Base-by-base conservation (phyloP, 2,888 invertebrate species). In the Catonia carolina region DNA sequence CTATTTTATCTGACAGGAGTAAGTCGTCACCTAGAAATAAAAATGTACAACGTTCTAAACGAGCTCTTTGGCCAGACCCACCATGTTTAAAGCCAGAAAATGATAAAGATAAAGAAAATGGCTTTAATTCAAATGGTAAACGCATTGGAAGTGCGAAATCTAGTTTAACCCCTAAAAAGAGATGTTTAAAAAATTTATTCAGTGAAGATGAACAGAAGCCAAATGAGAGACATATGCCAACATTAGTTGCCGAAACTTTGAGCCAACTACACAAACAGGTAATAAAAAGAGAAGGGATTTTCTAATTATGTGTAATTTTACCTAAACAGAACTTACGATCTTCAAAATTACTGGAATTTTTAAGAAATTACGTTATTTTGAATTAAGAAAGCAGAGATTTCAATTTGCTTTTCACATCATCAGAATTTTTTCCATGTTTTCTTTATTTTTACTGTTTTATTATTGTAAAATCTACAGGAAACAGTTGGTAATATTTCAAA, bases 11-110 rank as follows among this genome's bases (percentile, higher is more conserved):
- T 27, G 27, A 27, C 6, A 72, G 2, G 51, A 63, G 55, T 55
- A 71, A 56, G 56, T 78, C 63, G 68, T 75, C 67, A 53, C 76
- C 60, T 73, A 75, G 53, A 69, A 78, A 67, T 67, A 78, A 63
- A 68, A 77, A 66, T 66, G 69, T 77, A 4, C 77, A 81, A 69
- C 80, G 75, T 62, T 82, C 85, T 0, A 86, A 83, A 65, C 75
- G 86, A 5, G 81, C 81, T 0, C 68, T 86, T 1, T 86, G 77
- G 2, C 83, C 85, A 0, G 83, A 37, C 2, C 17, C 33, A 37
- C 47, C 41, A 50, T 53, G 31, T 20, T 17, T 33, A 7, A 23
- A 41, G 55, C 8, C 22, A 45, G 14, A 20, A 52, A 53, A 49
- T 33, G 20, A 37, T 48, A 37, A 59, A 52, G 45, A 27, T 31